Base-by-base conservation (phyloP, 1,140 invertebrate genomes). In the Pseudomyrmex gracilis region DNA sequence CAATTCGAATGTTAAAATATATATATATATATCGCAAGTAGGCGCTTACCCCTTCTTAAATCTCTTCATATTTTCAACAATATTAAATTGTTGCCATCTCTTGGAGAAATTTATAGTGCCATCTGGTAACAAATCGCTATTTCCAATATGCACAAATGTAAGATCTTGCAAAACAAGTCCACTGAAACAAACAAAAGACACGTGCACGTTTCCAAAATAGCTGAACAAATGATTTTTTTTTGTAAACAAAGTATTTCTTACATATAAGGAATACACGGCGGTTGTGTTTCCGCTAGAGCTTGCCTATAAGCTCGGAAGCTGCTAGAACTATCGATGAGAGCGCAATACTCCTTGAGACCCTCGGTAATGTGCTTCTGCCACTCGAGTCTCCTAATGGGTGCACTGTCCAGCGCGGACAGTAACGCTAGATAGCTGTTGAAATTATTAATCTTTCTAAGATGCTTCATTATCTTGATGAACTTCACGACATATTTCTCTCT, bases 231-330 rank as follows among this genome's bases (percentile, higher is more conserved):
- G 22, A 17, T 47, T 49, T 22, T 80, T 55, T 22, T 55, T 20
- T 15, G 47, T 53, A 3, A 12, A 49, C 47, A 83, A 61, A 17
- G 34, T 34, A 34, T 7, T 43, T 80, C 96, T 96, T 95, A 99
- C 98, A 99, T 99, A 92, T 99, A 99, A 24, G 99, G 99, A 94
- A 99, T 99, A 93, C 99, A 99, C 34, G 99, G 99, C 34, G 99
- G 98, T 91, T 98, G 97, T 12, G 98, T 98, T 92, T 99, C 98
- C 49, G 98, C 97, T 83, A 99, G 95, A 47, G 98, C 98, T 92
- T 97, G 97, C 84, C 99, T 95, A 94, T 99, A 99, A 15, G 98
- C 98, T 89, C 98, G 95, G 95, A 99, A 99, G 89, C 98, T 99
- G 45, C 97, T 98, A 13, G 98, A 98, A 87, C 98, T 99, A 94